Conservation (phyloP, 2,888 invertebrate genomes). For the Muschampia plurimacula region DNA sequence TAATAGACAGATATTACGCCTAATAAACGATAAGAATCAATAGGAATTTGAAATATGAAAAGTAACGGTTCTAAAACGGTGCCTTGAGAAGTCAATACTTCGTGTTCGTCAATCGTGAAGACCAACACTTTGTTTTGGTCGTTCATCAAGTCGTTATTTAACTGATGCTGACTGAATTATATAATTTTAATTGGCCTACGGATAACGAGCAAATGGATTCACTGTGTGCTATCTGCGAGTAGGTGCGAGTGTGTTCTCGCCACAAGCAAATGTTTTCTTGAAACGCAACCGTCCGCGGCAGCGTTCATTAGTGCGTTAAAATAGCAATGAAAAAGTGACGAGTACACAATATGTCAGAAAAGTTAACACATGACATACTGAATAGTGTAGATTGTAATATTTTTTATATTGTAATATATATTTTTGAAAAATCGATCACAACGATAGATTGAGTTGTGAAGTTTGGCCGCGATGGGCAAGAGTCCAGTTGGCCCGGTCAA, state of each 20-base stretch:
- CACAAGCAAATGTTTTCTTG: constrained; percentile 47
- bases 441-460: no score
- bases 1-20: background rate
- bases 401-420: no score
- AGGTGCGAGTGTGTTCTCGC: constrained; percentile 41
- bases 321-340: background rate
- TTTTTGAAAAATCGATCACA: no score
- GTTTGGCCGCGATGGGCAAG: no score
- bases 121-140: constrained; percentile 59
- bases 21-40: background rate
- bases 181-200: constrained; percentile 66
- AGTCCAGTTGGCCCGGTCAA: no score
- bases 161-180: constrained; percentile 55
- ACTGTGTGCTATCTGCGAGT: constrained; percentile 41
- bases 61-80: constrained; percentile 3
- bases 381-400: background rate
- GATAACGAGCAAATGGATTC: constrained; percentile 46
- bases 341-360: background rate
- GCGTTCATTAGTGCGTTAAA: constrained; percentile 48
- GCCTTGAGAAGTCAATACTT: constrained; percentile 42
- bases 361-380: background rate
- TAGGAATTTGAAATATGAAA: background rate
- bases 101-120: constrained; percentile 61
- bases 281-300: constrained; percentile 52
- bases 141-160: constrained; percentile 53